Conservation (phyloP, 2,113 vertebrate genomes). For the Triplophysa rosa region DNA sequence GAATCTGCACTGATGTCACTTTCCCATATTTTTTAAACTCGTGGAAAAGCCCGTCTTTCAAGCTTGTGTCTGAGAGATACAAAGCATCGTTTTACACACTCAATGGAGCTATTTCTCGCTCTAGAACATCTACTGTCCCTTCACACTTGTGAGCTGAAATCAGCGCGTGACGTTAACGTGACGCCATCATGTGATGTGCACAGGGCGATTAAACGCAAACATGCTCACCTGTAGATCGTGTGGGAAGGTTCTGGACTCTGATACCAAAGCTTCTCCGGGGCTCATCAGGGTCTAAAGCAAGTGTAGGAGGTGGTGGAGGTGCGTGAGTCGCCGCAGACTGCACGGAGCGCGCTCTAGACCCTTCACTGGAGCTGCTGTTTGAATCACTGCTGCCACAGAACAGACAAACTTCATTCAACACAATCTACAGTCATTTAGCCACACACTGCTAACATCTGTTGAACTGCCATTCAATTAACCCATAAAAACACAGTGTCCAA, state of each 20-base stretch:
- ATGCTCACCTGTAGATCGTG: conserved; percentile 83
- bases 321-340: conserved; percentile 84
- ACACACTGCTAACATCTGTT: background rate
- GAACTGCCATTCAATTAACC: no score
- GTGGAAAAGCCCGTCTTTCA: conserved; percentile 90
- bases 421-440: no score
- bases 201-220: no score
- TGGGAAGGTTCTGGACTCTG: conserved; percentile 89
- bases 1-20: conserved; percentile 89
- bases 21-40: conserved; percentile 92
- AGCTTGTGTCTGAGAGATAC: conserved; percentile 79
- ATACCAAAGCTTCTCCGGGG: conserved; percentile 89
- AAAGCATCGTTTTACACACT: background rate
- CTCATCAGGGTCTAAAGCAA: conserved; percentile 83
- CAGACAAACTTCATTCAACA: background rate
- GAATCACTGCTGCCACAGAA: conserved; percentile 78
- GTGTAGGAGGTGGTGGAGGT: conserved; percentile 76
- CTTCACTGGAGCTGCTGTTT: conserved; percentile 87
- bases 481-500: no score
- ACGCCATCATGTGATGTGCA: no score
- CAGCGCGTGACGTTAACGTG: no score
- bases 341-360: conserved; percentile 83
- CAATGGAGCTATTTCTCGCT: background rate
- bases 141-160: no score
- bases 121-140: background rate